These are phyloP conservation scores for Progne subis DNA, from an alignment of 2,113 vertebrate genomes.

Conservation along the genomic window DNA sequence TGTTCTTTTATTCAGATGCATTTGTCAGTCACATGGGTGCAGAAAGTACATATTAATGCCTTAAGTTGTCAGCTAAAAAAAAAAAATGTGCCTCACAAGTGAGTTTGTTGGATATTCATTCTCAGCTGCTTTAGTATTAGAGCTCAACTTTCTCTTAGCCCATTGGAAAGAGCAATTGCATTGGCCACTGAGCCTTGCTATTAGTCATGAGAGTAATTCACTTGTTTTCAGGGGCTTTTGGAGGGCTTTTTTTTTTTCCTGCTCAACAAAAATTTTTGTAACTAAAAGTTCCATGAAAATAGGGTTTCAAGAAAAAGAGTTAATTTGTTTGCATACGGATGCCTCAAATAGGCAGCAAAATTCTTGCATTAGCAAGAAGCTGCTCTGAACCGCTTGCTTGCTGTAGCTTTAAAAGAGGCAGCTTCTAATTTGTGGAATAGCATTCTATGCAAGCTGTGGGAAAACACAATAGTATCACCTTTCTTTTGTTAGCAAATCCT, in stretches of 20 bases:
- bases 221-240: background rate
- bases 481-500: constrained; percentile 60
- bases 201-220: background rate
- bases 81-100: background rate
- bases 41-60: background rate
- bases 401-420: background rate
- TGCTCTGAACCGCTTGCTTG: background rate
- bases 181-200: background rate
- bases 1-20: background rate
- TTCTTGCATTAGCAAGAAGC: background rate
- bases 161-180: background rate
- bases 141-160: background rate
- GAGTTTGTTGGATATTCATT: background rate
- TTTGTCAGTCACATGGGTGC: background rate
- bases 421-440: constrained; percentile 41
- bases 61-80: background rate
- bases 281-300: background rate
- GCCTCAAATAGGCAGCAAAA: background rate
- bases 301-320: background rate
- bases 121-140: background rate
- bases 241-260: background rate
- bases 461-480: constrained; percentile 51
- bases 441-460: background rate
- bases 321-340: background rate
- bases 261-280: background rate